These are phyloP conservation scores for Pollachius pollachius DNA, from an alignment of 2,113 vertebrate genomes.

Conservation along the genomic window DNA sequence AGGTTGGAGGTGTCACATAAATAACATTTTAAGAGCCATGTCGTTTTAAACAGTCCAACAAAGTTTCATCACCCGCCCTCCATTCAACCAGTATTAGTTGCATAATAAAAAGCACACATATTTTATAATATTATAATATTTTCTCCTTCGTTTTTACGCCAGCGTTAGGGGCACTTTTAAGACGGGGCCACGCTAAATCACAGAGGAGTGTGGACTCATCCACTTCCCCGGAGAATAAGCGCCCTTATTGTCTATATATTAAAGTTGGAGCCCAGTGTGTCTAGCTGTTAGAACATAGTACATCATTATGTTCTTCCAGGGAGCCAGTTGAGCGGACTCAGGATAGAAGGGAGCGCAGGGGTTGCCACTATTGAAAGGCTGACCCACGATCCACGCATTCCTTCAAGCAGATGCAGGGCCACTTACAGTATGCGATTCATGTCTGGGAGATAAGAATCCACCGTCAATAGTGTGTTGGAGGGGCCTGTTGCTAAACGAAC, in stretches of 20 bases:
- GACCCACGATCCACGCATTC: slow-evolving; percentile 63
- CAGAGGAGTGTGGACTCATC: slow-evolving; percentile 6
- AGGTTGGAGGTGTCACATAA: slow-evolving; percentile 55
- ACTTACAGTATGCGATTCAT: slow-evolving; percentile 72
- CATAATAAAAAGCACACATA: slow-evolving; percentile 25
- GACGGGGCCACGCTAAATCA: not conserved
- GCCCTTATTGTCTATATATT: slow-evolving; percentile 26
- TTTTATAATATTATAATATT: not conserved
- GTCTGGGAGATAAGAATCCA: slow-evolving; percentile 66
- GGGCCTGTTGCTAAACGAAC: slow-evolving; percentile 64
- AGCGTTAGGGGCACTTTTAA: too few species aligned
- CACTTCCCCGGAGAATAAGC: slow-evolving; percentile 24
- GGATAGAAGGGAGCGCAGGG: slow-evolving; percentile 41
- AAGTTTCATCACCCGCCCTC: slow-evolving; percentile 39
- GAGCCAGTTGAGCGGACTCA: slow-evolving; percentile 46
- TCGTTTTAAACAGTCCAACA: slow-evolving; percentile 46
- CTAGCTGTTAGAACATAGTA: slow-evolving; percentile 39
- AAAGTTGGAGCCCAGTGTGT: slow-evolving; percentile 21
- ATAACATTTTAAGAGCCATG: slow-evolving; percentile 60
- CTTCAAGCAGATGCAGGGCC: slow-evolving; percentile 62
- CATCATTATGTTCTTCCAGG: slow-evolving; percentile 44
- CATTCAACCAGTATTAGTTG: slow-evolving; percentile 26
- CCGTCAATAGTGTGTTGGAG: slow-evolving; percentile 65
- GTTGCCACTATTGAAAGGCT: slow-evolving; percentile 46
- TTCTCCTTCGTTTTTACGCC: slow-evolving; percentile 9